Base-by-base conservation (phyloP, 2,888 invertebrate genomes). In the Loripinus fragilis region DNA sequence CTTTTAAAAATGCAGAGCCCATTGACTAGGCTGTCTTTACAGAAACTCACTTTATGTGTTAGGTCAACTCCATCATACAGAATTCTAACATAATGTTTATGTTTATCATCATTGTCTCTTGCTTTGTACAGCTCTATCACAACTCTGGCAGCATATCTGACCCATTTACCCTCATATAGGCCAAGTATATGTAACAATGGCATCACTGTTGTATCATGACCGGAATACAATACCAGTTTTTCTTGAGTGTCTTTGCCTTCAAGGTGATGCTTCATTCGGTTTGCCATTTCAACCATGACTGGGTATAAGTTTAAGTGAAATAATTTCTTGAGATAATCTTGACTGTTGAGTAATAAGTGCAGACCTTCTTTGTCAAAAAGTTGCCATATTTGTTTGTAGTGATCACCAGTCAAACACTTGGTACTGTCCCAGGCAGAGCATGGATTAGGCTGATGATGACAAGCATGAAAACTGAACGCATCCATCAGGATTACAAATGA, bases 201-300 rank as follows among this genome's bases (percentile, higher is more conserved):
- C 89, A 97, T 97, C 48, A 98, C 91, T 0, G 98, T 98, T 90
- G 97, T 96, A 93, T 98, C 98, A 89, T 98, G 98, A 0, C 98
- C 98, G 0, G 98, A 98, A 91, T 97, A 97, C 0, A 97, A 90
- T 0, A 97, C 96, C 75, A 97, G 95, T 89, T 78, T 84, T 28
- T 55, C 7, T n/a, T 73, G 48, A 17, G 60, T 50, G 10, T 72
- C 38, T 33, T 67, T 74, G 7, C 74, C 74, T 64, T 81, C 72
- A 5, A 77, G 74, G 8, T 80, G 74, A 17, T 77, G 69, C 41
- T 76, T 80, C 87, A 92, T 88, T 35, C 88, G 74, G 5, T 74
- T 35, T 55, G 96, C 96, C 68, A 98, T 96, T 90, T 97, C 97
- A 33, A 96, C 95, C 66, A 98, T 95, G 88, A 98, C 94, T 10